Percentiles rank a stretch among this genome's conserved stretches.
Evolutionary conservation across 2,888 invertebrate genomes (phyloP).

Genomic region (Torymus texanus): DNA sequence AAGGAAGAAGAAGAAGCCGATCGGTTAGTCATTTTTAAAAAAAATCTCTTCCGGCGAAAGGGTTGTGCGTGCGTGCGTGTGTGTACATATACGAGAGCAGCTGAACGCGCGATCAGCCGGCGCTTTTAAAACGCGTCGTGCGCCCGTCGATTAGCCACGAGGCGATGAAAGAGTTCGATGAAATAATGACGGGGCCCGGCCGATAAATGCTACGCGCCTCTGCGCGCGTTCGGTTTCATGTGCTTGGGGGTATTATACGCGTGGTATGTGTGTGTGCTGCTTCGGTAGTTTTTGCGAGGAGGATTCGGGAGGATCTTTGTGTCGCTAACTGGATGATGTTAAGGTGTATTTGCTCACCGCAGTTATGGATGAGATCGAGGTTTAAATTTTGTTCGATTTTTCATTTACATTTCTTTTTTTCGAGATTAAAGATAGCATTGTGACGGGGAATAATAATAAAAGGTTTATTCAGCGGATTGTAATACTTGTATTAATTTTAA

Average conservation of each 20-base stretch:
- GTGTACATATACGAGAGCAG: conserved; percentile 5
- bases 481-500: no score
- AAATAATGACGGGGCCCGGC: conserved; percentile 71
- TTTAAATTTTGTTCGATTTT: no score
- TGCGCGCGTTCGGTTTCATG: conserved; percentile 4
- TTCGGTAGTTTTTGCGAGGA: no score
- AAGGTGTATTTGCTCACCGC: no score
- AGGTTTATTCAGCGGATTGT: no score
- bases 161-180: conserved; percentile 72
- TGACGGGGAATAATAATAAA: no score
- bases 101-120: conserved; percentile 36
- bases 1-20: conserved; percentile 3
- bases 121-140: not conserved
- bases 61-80: conserved; percentile 12
- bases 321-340: no score
- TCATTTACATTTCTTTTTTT: no score
- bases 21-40: conserved; percentile 27
- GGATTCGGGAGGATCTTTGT: no score
- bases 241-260: not conserved
- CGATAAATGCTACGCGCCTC: conserved; percentile 70
- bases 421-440: no score
- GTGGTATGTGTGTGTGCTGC: not conserved
- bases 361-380: no score
- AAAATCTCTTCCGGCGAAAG: conserved; percentile 55
- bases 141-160: conserved; percentile 48